Conservation (phyloP, 2,113 vertebrate species). For the Petrocephalus zakoni region DNA sequence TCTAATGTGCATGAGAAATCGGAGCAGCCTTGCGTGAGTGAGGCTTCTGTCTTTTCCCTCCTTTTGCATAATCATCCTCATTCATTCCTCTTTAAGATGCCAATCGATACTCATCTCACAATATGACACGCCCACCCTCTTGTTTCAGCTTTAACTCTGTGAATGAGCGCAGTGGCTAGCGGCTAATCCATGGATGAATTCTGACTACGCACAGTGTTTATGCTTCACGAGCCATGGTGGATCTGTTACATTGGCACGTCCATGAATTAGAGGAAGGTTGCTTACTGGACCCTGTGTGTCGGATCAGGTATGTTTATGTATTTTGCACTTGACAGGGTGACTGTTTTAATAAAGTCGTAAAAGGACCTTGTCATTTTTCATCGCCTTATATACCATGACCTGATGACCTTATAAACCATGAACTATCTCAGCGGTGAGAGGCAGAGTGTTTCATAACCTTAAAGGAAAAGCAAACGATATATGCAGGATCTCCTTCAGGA, state of each 20-base stretch:
- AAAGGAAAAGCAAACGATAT: neutral
- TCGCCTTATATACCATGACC: neutral
- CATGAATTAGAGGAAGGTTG: neutral
- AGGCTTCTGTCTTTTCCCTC: neutral
- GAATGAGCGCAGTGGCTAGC: neutral
- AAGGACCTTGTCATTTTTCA: neutral
- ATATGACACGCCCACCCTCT: neutral
- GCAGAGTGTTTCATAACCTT: neutral
- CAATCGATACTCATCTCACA: neutral
- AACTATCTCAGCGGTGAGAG: neutral
- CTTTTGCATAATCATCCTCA: neutral
- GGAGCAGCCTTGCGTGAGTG: neutral
- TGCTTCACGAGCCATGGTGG: neutral
- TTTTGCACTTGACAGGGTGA: neutral
- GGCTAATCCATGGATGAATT: neutral
- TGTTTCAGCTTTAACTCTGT: neutral
- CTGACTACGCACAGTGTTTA: neutral
- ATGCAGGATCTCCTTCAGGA: neutral
- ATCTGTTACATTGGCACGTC: neutral
- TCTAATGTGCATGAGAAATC: neutral
- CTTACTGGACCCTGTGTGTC: neutral
- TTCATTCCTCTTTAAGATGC: neutral
- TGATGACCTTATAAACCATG: neutral
- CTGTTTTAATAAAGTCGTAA: constrained; percentile 2
- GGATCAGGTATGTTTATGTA: neutral